phyloP scores from a whole-genome alignment of 2,113 vertebrate species.

The Aegotheles bennettii region DNA sequence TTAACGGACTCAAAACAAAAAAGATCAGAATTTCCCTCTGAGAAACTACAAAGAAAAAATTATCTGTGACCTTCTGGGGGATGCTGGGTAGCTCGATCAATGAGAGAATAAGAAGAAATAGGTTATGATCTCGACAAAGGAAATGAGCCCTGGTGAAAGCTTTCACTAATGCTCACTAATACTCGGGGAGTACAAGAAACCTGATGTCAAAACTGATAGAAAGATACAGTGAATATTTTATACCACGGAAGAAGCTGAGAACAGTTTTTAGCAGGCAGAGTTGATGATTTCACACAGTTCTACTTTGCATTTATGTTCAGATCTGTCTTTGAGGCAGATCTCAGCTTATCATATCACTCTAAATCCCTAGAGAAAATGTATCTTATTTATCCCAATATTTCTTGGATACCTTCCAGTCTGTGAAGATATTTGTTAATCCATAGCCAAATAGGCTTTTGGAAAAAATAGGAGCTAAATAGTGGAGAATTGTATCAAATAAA shows the following conservation, averaged over 20 bases:
- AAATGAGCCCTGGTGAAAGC: not conserved
- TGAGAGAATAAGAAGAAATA: conserved; percentile 23
- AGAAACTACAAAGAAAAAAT: conserved; percentile 41
- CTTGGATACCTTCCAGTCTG: not conserved
- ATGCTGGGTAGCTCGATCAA: not conserved
- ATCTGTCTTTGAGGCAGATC: not conserved
- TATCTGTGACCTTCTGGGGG: not conserved
- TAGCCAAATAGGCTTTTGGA: not conserved
- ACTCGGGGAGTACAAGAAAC: not conserved
- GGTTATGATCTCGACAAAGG: conserved; percentile 10
- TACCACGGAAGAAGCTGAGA: not conserved
- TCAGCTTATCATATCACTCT: not conserved
- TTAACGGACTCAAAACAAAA: not conserved
- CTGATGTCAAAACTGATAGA: not conserved
- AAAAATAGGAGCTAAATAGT: not conserved
- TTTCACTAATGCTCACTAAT: conserved; percentile 38
- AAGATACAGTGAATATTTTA: not conserved
- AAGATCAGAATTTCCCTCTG: not conserved
- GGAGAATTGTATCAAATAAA: not conserved
- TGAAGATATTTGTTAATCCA: not conserved
- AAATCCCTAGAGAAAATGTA: not conserved
- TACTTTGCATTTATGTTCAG: not conserved
- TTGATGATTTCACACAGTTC: not conserved
- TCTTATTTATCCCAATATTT: not conserved
- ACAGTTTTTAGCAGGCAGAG: not conserved